Evolutionary conservation across 2,113 vertebrate species (phyloP), one percentile per base, ranked within the genome.

Genomic region (Aix galericulata): DNA sequence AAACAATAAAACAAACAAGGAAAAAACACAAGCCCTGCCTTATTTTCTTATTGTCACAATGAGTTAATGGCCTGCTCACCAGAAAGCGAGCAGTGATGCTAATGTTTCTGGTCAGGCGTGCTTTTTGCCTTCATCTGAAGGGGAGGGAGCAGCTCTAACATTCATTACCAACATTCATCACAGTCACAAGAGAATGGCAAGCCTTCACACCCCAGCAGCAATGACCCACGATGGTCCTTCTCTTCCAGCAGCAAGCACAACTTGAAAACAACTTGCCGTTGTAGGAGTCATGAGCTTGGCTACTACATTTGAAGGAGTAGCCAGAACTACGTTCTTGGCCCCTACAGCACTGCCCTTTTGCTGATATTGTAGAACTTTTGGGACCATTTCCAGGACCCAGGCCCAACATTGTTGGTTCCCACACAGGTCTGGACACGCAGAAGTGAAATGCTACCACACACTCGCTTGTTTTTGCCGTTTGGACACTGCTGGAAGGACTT

Each of bases 401-500:
- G 40, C 40, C 40, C 72, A 60, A 2, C 50, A 5, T 7, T 0
- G 2, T 9, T 88, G 21, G 84, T 91, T 87, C 69, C 83, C 88
- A 82, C 40, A 42, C 44, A 62, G 72, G 38, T 76, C 72, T 92
- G 73, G 82, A 31, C 40, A n/a, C 42, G 50, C 40, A 58, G 91
- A 94, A 95, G 73, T 3, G 59, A 86, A 77, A 71, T 67, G 60
- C 86, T 89, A 71, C 85, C 29, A 74, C 46, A 62, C 55, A 92
- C 26, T 71, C 71, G 59, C 31, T 76, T 74, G 56, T 50, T 91
- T 91, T 67, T 78, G 77, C 84, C 86, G 74, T 92, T 89, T 94
- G 91, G 80, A 86, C 66, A 36, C 64, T 67, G 74, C 89, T 81
- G 66, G 84, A 89, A 95, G 69, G 25, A 32, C 86, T 95, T 89